phyloP scores from a whole-genome alignment of 2,888 invertebrate species.

The Drosophila maculinotata region DNA sequence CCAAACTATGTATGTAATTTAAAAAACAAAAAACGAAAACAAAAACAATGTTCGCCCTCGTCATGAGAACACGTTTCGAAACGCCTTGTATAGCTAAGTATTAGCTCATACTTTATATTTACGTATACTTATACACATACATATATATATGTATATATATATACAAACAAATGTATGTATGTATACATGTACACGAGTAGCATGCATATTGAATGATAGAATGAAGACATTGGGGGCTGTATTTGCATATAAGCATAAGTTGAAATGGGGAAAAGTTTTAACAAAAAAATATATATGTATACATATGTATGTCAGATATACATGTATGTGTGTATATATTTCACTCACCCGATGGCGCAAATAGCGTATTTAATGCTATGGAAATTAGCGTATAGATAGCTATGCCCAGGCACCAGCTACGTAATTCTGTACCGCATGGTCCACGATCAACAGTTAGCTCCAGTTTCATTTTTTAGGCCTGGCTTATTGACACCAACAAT shows the following conservation, averaged over 20 bases:
- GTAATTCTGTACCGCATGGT: slow-evolving; percentile 63
- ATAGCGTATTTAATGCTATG: slow-evolving; percentile 46
- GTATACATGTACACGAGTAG: no score
- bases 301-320: not conserved
- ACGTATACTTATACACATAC: slow-evolving; percentile 9
- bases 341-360: slow-evolving; percentile 63
- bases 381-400: slow-evolving; percentile 61
- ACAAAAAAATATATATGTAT: slow-evolving; percentile 5
- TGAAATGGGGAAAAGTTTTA: slow-evolving; percentile 3
- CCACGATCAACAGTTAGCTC: slow-evolving; percentile 71
- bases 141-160: slow-evolving; percentile 4
- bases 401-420: slow-evolving; percentile 71
- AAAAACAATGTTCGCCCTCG: slow-evolving; percentile 13
- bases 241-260: slow-evolving; percentile 3
- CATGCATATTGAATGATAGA: not conserved
- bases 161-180: slow-evolving; percentile 1
- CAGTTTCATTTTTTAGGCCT: slow-evolving; percentile 62
- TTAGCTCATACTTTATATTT: slow-evolving; percentile 67
- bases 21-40: slow-evolving; percentile 20
- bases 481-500: slow-evolving; percentile 7
- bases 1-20: slow-evolving; percentile 41
- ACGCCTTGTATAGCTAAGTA: slow-evolving; percentile 42
- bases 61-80: slow-evolving; percentile 55
- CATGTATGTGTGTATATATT: not conserved
- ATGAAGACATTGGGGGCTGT: not conserved